Evolutionary conservation across 2,113 vertebrate genomes (phyloP).

Genomic region (Vulpes lagopus): DNA sequence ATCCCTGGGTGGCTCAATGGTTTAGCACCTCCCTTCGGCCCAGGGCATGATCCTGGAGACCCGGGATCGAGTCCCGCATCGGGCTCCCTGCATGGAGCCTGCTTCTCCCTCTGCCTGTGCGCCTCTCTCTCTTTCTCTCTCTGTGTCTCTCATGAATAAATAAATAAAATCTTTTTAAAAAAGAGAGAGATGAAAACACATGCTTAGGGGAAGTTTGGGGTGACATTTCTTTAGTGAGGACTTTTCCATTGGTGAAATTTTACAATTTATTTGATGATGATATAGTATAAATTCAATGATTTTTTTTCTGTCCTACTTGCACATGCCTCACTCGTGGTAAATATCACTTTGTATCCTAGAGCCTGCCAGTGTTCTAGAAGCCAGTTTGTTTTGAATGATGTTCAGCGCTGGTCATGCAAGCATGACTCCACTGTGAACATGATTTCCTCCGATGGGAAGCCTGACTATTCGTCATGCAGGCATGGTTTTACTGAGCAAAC

Average conservation of each 20-base stretch:
- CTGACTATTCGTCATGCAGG: neutral
- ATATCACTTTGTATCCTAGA: neutral
- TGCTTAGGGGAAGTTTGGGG: neutral
- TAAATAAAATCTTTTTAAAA: too few species aligned
- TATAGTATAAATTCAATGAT: neutral
- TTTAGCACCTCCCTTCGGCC: too few species aligned
- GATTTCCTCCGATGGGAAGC: conserved; percentile 5
- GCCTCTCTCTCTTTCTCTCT: too few species aligned
- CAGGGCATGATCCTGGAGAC: too few species aligned
- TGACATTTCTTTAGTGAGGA: neutral
- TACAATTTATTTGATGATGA: neutral
- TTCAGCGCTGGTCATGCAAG: neutral
- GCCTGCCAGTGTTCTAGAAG: neutral
- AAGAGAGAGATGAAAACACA: neutral
- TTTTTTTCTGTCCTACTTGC: neutral
- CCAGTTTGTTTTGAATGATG: conserved; percentile 40
- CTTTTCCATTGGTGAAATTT: conserved; percentile 15
- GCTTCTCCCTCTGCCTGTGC: too few species aligned
- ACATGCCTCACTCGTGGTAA: neutral
- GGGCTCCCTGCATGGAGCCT: too few species aligned
- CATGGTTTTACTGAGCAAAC: neutral
- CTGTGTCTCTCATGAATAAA: too few species aligned
- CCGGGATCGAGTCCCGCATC: too few species aligned
- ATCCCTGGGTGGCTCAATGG: too few species aligned
- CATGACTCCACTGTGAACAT: neutral